A percentile compares a stretch with the other conserved stretches of the same genome.
phyloP scores from a whole-genome alignment of 2,797 vertebrate genomes.

The Apogon hyalosoma region DNA sequence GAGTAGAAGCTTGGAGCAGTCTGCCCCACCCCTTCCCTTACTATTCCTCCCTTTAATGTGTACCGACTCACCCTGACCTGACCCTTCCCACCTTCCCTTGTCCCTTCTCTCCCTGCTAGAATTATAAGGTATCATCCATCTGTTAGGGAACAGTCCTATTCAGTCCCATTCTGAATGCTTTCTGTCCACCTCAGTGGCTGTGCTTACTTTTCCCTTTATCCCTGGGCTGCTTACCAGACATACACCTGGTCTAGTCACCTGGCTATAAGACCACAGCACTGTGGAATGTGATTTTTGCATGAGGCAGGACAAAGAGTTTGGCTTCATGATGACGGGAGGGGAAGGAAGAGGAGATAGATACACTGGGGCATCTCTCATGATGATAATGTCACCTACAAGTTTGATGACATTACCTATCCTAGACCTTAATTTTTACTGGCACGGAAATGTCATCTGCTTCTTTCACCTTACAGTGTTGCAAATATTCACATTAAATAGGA shows the following conservation, averaged over 20 bases:
- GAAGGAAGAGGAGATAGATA: slow-evolving; percentile 40
- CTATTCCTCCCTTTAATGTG: slow-evolving; percentile 53
- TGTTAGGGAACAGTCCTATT: slow-evolving; percentile 59
- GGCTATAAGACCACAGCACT: slow-evolving; percentile 63
- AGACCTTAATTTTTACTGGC: slow-evolving; percentile 53
- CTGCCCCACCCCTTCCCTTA: slow-evolving; percentile 56
- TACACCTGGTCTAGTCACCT: slow-evolving; percentile 68
- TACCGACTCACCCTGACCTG: slow-evolving; percentile 35
- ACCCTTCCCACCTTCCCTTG: slow-evolving; percentile 31
- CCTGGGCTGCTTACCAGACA: slow-evolving; percentile 66
- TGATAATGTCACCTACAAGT: slow-evolving; percentile 68
- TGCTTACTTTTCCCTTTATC: slow-evolving; percentile 67
- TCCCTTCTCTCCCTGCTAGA: slow-evolving; percentile 63
- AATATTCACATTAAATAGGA: slow-evolving; percentile 52
- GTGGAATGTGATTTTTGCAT: slow-evolving; percentile 79
- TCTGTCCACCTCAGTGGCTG: slow-evolving; percentile 71
- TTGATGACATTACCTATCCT: slow-evolving; percentile 65
- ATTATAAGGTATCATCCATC: slow-evolving; percentile 76
- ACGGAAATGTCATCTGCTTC: slow-evolving; percentile 74
- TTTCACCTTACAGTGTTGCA: slow-evolving; percentile 60
- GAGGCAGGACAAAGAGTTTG: slow-evolving; percentile 75
- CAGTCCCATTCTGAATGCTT: slow-evolving; percentile 72
- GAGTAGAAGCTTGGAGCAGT: slow-evolving; percentile 77
- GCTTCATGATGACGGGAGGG: slow-evolving; percentile 53
- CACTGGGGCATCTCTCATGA: slow-evolving; percentile 51